Evolutionary conservation across 1,140 invertebrate genomes (phyloP).

Genomic region (Nephotettix cincticeps): DNA sequence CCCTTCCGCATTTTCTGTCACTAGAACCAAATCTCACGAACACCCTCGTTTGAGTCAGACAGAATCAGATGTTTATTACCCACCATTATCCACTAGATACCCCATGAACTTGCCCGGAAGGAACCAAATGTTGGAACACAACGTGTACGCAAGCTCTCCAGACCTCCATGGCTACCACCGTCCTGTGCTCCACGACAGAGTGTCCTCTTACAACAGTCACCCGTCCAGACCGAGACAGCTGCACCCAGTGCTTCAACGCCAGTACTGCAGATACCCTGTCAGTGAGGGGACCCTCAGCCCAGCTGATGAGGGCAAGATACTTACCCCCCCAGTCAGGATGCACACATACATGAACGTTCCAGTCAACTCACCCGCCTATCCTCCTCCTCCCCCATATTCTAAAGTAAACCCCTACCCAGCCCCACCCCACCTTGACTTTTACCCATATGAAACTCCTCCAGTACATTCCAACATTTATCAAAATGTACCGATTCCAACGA

Average conservation of each 20-base stretch:
- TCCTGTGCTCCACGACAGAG: not conserved
- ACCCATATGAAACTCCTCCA: not conserved
- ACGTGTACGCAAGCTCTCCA: conserved; percentile 29
- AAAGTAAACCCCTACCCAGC: conserved; percentile 39
- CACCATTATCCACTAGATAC: conserved; percentile 46
- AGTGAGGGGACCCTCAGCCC: conserved; percentile 42
- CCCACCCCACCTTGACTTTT: conserved; percentile 6
- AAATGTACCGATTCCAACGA: not conserved
- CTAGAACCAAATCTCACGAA: conserved; percentile 14
- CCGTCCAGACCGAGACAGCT: conserved; percentile 12
- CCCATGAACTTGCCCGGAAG: not conserved
- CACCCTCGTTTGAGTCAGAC: conserved; percentile 23
- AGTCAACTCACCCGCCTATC: conserved; percentile 36
- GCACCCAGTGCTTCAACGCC: conserved; percentile 31
- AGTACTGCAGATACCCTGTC: conserved; percentile 40
- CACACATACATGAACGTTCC: conserved; percentile 13
- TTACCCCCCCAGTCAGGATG: conserved; percentile 19
- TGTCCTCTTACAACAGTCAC: conserved; percentile 31
- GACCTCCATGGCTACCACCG: conserved; percentile 40
- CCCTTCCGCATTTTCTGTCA: not conserved
- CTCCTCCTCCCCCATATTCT: conserved; percentile 47
- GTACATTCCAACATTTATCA: conserved; percentile 2
- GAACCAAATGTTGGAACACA: conserved; percentile 38
- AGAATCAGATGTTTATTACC: conserved; percentile 34
- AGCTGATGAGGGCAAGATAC: conserved; percentile 43